Conservation (phyloP, 2,888 invertebrate genomes). For the Orthosia cruda region DNA sequence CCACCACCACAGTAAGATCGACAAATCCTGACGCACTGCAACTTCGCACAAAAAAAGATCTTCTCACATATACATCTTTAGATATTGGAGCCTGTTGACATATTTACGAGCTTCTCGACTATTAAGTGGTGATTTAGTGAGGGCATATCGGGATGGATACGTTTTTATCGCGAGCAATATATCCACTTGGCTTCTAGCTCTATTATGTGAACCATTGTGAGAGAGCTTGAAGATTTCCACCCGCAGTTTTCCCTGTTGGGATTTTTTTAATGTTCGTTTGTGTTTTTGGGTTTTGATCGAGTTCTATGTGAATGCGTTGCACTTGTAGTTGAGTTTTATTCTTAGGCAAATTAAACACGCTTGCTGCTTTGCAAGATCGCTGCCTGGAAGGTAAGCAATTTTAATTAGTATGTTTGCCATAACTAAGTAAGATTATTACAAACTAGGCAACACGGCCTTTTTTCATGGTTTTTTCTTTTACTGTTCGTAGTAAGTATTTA, state of each 20-base stretch:
- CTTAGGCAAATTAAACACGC: too few relatives aligned
- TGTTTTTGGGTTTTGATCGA: constrained; percentile 12
- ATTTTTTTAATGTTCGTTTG: constrained; percentile 51
- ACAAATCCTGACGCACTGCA: constrained; percentile 75
- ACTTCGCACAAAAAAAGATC: constrained; percentile 78
- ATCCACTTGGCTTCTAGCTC: constrained; percentile 86
- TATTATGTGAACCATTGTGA: constrained; percentile 86
- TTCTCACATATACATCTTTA: constrained; percentile 86
- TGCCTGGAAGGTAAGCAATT: too few relatives aligned
- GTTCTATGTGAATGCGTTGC: neutral
- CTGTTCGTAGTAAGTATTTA: neutral
- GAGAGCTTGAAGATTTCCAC: constrained; percentile 70
- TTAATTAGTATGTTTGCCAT: too few relatives aligned
- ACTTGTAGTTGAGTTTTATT: too few relatives aligned
- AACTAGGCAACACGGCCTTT: too few relatives aligned
- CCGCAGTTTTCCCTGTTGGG: constrained; percentile 59
- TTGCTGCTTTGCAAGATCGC: too few relatives aligned
- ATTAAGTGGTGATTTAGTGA: constrained; percentile 91
- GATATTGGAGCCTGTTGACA: constrained; percentile 91
- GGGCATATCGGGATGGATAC: constrained; percentile 91
- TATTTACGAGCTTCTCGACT: constrained; percentile 91
- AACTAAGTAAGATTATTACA: too few relatives aligned
- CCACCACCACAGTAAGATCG: constrained; percentile 63
- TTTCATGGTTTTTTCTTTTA: too few relatives aligned
- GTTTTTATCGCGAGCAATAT: constrained; percentile 90